Conservation (phyloP, 2,797 vertebrate genomes). For the Eospalax fontanierii region DNA sequence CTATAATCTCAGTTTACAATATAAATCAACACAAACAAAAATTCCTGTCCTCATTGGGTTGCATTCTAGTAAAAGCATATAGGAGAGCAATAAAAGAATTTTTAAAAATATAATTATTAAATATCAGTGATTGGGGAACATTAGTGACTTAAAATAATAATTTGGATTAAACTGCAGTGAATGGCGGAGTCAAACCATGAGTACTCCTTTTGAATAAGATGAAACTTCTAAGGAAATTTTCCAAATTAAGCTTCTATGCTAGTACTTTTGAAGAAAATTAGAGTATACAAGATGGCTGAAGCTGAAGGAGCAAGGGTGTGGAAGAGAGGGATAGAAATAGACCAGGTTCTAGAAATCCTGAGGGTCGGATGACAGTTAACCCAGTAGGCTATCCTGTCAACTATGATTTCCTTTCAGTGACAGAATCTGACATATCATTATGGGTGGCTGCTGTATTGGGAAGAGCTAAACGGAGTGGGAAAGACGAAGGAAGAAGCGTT, state of each 20-base stretch:
- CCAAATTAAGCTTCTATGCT: background rate
- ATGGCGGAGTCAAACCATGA: conserved; percentile 9
- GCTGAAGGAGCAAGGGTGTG: background rate
- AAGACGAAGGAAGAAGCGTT: conserved; percentile 24
- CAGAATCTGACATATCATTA: background rate
- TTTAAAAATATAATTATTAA: conserved; percentile 16
- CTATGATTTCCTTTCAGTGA: background rate
- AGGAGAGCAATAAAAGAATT: background rate
- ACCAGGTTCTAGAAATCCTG: background rate
- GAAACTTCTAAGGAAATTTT: background rate
- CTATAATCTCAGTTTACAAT: background rate
- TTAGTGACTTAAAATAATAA: conserved; percentile 50
- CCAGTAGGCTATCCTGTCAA: background rate
- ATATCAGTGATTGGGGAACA: background rate
- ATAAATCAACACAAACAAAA: conserved; percentile 16
- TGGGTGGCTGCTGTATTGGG: background rate
- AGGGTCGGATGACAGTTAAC: background rate
- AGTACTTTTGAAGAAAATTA: conserved; percentile 21
- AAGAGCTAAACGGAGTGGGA: background rate
- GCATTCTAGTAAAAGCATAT: background rate
- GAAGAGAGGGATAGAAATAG: background rate
- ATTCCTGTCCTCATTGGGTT: background rate
- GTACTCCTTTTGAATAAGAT: background rate
- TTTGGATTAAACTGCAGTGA: background rate
- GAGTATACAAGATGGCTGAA: background rate